Conservation (phyloP, 2,888 invertebrate genomes). For the Temnothorax unifasciatus region DNA sequence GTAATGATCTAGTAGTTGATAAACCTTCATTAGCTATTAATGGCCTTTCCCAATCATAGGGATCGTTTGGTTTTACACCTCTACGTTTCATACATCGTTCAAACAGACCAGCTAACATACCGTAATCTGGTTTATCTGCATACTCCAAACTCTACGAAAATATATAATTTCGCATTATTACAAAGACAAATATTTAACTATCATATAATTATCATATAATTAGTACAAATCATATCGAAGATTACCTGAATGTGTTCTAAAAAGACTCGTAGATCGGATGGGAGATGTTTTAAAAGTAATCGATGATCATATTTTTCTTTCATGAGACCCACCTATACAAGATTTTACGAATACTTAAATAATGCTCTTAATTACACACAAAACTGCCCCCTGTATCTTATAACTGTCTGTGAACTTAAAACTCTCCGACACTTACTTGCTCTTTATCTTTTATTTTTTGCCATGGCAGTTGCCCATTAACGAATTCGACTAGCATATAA, state of each 20-base stretch:
- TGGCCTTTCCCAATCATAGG: constrained; percentile 97
- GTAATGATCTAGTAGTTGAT: constrained; percentile 82
- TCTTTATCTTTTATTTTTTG: constrained; percentile 99
- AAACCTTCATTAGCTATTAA: constrained; percentile 83
- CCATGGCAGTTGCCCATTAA: constrained; percentile 99
- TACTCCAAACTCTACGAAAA: constrained; percentile 91
- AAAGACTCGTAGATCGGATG: constrained; percentile 97
- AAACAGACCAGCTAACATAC: constrained; percentile 94
- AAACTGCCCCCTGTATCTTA: neutral
- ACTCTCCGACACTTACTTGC: constrained; percentile 88
- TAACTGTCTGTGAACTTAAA: too few relatives aligned
- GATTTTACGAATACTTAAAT: neutral
- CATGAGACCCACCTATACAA: constrained; percentile 94
- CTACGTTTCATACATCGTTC: constrained; percentile 97
- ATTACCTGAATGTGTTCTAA: constrained; percentile 95
- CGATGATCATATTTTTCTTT: constrained; percentile 99
- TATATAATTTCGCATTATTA: neutral
- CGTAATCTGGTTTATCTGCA: constrained; percentile 98
- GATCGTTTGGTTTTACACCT: constrained; percentile 95
- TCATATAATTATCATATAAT: too few relatives aligned
- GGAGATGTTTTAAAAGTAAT: constrained; percentile 96
- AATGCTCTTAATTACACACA: neutral
- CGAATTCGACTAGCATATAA: constrained; percentile 99
- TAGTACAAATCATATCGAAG: neutral
- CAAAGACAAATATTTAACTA: neutral